Conservation (phyloP, 2,888 invertebrate genomes). For the Miltochrista miniata region DNA sequence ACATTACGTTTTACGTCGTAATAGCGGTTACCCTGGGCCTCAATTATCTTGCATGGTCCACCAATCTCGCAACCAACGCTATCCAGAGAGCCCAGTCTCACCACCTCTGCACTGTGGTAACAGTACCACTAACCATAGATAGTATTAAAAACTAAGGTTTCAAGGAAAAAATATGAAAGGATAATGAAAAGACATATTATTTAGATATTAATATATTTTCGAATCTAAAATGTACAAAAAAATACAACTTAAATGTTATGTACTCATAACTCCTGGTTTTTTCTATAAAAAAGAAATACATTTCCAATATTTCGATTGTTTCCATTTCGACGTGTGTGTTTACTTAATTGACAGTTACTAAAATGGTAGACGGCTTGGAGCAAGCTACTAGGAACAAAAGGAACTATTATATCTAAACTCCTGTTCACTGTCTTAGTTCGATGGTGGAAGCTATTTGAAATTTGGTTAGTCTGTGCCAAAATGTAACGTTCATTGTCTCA, state of each 20-base stretch:
- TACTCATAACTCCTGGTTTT: conserved; percentile 82
- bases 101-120: too few relatives aligned
- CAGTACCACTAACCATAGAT: too few relatives aligned
- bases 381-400: conserved; percentile 77
- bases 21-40: too few relatives aligned
- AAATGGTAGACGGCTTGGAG: conserved; percentile 60
- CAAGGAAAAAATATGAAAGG: background rate
- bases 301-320: conserved; percentile 61
- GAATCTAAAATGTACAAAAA: conserved; percentile 90
- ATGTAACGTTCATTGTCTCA: conserved; percentile 73
- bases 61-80: too few relatives aligned
- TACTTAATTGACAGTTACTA: conserved; percentile 76
- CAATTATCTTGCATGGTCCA: too few relatives aligned
- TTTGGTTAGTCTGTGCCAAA: conserved; percentile 59
- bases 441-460: conserved; percentile 19
- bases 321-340: conserved; percentile 56
- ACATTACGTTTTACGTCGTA: too few relatives aligned
- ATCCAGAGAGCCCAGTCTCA: too few relatives aligned
- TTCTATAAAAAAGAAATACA: conserved; percentile 67
- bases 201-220: conserved; percentile 87
- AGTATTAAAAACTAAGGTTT: background rate
- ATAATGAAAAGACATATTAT: conserved; percentile 64
- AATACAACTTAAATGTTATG: conserved; percentile 88
- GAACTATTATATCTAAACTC: conserved; percentile 58
- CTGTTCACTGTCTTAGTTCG: conserved; percentile 40